Evolutionary conservation across 2,797 vertebrate species (phyloP).

Genomic region (Tiaroga cobitis): DNA sequence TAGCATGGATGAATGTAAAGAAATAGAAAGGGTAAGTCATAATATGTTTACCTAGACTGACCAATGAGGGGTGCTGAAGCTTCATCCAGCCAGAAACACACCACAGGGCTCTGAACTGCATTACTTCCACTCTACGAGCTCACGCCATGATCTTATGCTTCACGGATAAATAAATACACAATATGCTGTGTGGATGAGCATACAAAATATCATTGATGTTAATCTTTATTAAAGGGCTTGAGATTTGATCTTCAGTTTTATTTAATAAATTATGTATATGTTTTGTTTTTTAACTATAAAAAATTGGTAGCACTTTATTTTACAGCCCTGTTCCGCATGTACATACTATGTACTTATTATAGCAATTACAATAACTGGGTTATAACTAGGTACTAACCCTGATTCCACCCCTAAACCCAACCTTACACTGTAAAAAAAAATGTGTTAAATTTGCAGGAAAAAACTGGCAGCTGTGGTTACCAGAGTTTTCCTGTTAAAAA

Average conservation of each 20-base stretch:
- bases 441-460: too few relatives aligned
- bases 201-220: neutral
- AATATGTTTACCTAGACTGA: slow-evolving; percentile 19
- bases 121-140: neutral
- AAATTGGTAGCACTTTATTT: too few relatives aligned
- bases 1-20: neutral
- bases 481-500: too few relatives aligned
- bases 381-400: too few relatives aligned
- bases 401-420: too few relatives aligned
- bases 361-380: too few relatives aligned
- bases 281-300: neutral
- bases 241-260: neutral
- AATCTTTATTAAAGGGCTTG: neutral
- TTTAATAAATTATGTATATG: neutral
- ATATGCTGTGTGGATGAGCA: neutral
- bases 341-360: too few relatives aligned
- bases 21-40: neutral
- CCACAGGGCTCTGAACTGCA: neutral
- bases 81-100: slow-evolving; percentile 29
- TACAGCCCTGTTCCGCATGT: too few relatives aligned
- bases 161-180: neutral
- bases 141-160: slow-evolving; percentile 7
- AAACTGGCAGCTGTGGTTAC: too few relatives aligned
- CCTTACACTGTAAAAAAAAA: too few relatives aligned
- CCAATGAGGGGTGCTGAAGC: slow-evolving; percentile 51